Percentiles rank a stretch among this genome's conserved stretches.
phyloP scores from a whole-genome alignment of 2,113 vertebrate genomes.

The Rhabdornis inornatus region DNA sequence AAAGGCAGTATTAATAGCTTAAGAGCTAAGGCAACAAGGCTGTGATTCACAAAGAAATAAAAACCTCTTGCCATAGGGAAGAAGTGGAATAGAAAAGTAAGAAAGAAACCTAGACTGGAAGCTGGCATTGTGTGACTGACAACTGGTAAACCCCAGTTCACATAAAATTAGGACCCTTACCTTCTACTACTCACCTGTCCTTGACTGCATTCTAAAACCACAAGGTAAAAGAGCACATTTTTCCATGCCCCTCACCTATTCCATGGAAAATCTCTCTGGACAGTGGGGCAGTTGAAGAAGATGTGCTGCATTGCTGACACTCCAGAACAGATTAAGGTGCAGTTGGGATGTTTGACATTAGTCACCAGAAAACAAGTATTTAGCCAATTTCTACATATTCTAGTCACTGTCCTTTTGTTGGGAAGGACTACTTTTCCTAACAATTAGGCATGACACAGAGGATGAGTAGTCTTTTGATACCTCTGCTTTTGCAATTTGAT shows the following conservation, averaged over 20 bases:
- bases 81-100: background rate
- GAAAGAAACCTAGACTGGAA: background rate
- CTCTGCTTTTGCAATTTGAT: background rate
- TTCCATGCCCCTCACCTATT: background rate
- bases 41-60: background rate
- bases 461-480: background rate
- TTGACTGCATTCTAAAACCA: background rate
- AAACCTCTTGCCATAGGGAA: background rate
- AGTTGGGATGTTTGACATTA: background rate
- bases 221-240: background rate
- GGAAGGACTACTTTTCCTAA: background rate
- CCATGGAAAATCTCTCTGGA: background rate
- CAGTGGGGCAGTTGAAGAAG: background rate
- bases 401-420: background rate
- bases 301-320: background rate
- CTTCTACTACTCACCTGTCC: background rate
- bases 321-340: background rate
- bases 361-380: background rate
- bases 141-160: background rate
- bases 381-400: background rate
- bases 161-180: background rate
- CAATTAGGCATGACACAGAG: background rate
- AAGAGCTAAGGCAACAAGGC: background rate
- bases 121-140: background rate
- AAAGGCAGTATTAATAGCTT: background rate